Evolutionary conservation across 2,113 vertebrate species (phyloP).

Genomic region (Hippolais icterina): DNA sequence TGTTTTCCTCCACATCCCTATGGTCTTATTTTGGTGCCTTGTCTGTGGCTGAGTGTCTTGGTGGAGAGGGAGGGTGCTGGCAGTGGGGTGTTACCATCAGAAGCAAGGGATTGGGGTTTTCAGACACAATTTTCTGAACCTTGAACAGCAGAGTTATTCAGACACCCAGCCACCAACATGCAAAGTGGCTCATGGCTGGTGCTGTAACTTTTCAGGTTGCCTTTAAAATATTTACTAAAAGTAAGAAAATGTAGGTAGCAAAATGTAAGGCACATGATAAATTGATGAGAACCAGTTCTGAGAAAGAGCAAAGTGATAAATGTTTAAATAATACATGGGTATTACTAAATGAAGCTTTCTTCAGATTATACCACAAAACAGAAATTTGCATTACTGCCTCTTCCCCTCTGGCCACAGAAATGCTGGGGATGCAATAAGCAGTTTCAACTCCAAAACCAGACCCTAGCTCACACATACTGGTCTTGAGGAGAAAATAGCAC

Average conservation of each 20-base stretch:
- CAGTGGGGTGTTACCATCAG: background rate
- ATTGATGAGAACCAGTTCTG: slow-evolving; percentile 62
- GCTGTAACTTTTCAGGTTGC: background rate
- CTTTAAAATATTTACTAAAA: slow-evolving; percentile 26
- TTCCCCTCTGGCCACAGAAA: background rate
- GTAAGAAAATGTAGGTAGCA: slow-evolving; percentile 18
- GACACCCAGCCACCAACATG: background rate
- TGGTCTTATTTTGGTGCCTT: background rate
- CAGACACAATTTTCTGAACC: background rate
- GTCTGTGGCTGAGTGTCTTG: background rate
- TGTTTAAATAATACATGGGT: slow-evolving; percentile 52
- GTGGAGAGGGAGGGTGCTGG: background rate
- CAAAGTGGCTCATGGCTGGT: background rate
- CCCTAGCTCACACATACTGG: background rate
- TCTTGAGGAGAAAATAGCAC: background rate
- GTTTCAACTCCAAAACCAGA: background rate
- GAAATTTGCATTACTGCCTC: background rate
- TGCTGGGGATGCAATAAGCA: background rate
- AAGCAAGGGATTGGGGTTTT: background rate
- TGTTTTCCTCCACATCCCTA: background rate
- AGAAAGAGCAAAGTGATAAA: slow-evolving; percentile 54
- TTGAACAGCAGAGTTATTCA: background rate
- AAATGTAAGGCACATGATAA: slow-evolving; percentile 54
- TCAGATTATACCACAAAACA: background rate
- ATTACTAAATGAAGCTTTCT: slow-evolving; percentile 12